Evolutionary conservation across 1,140 invertebrate species (phyloP), one percentile per base, ranked within the genome.

Genomic region (Macrobrachium nipponense): DNA sequence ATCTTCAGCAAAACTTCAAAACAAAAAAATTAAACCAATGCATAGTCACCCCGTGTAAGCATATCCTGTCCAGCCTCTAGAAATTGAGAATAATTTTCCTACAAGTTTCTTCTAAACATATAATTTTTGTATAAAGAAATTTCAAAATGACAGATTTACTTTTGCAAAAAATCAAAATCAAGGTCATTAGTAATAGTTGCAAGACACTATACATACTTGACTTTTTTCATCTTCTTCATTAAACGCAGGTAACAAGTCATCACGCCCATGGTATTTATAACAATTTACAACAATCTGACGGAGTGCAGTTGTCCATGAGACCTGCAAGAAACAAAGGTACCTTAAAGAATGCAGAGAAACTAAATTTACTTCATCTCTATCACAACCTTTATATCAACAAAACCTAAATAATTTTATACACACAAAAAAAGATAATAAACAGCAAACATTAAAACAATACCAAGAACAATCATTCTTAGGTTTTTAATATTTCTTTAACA

Each of bases 251-350:
- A 99, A 92, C 59, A 99, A 93, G 92, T 99, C 98, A 92, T 99
- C 97, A 89, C 98, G 93, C 2, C 97, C 97, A 92, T 99, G 98
- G 92, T 97, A 98, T 93, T 98, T 98, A 92, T 99, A 99, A 92
- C 98, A 99, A 92, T 99, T 99, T 90, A 98, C 97, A 66, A 99
- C 98, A 89, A 99, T 99, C 92, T 98, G 97, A 36, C 98, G 93
- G 80, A 99, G 92, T n/a, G 98, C 98, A 91, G 98, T 97, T 17
- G 98, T 99, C 98, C 98, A 99, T 58, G 97, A 98, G 89, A 99
- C 98, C 97, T 98, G 91, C 0, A 73, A 78, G n/a, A 23, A 27
- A 43, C 8, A 80, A 51, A 12, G 12, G 36, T 17, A 66, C 15
- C 5, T 14, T 70, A 70, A 20, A n/a, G 66, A 70, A 70, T 15